Base-by-base conservation (phyloP, 23 tunicate genomes). In the Pegea sp. region DNA sequence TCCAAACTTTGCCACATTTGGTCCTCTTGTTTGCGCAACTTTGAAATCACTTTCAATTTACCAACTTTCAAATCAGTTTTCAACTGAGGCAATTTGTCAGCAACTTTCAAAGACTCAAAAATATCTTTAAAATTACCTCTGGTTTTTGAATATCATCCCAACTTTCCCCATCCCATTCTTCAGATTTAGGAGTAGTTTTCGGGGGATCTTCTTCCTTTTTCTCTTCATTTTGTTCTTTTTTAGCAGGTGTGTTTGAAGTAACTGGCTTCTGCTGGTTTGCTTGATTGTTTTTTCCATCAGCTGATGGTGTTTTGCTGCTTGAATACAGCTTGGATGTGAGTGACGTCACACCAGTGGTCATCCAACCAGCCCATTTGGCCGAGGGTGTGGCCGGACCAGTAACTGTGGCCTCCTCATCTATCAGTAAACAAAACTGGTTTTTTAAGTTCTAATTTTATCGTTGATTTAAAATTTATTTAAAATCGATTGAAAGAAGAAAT, bases 321-420 rank as follows among this genome's bases (percentile, higher is more conserved):
- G 65, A 66, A 38, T 73, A 73, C 50, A 84, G 54, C 56, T 78
- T 84, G 28, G 84, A 73, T 32, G 95, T 73, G n/a, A 84, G 26
- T 8, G 95, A 84, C 1, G 80, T 33, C 3, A 81, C 81, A 11
- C 86, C 84, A 33, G 90, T 68, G 20, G 77, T 74, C 93, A 79
- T 79, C 99, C 99, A 91, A 13, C 93, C 93, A 22, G 93, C 60
- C 99, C 99, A 91, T 4, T 69, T 26, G 7, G 75, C 73, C 0
- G 61, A 38, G 13, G 11, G 46, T 11, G 46, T 30, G 2, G 50
- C 26, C 1, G 64, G 27, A 0, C 63, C 20, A 11, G 69, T 66
- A 18, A 66, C 61, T 4, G 59, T 59, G 25, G 96, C 90, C 26
- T 56, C 76, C 32, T 63, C 64, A 29, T 77, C 90, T 77, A 44